These are phyloP conservation scores for Oscarella lobularis DNA, from an alignment of 37 sponge, comb jelly and placozoan species.

Conservation along the genomic window DNA sequence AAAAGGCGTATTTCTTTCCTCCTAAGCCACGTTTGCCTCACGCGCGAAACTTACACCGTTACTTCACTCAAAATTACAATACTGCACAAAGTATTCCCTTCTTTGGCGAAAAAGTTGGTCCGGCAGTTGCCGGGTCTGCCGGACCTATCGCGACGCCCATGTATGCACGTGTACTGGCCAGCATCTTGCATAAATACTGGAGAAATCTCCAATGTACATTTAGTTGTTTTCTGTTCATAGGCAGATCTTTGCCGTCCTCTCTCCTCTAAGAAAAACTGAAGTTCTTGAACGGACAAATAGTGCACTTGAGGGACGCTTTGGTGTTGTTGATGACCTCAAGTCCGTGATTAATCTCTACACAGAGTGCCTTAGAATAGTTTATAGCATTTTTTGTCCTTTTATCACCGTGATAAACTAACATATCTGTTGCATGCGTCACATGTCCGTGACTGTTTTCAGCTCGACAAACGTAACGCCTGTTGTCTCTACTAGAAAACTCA, in stretches of 20 bases:
- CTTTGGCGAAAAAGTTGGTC: too few relatives aligned
- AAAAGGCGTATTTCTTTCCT: too few relatives aligned
- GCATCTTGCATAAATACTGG: not conserved
- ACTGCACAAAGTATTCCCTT: too few relatives aligned
- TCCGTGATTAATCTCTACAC: not conserved
- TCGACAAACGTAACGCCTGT: not conserved
- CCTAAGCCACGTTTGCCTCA: too few relatives aligned
- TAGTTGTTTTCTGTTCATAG: not conserved
- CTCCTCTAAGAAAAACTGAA: not conserved
- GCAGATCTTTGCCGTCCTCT: not conserved
- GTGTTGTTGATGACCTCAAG: not conserved
- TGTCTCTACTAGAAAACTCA: too few relatives aligned
- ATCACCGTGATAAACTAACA: too few relatives aligned
- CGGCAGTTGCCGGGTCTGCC: too few relatives aligned
- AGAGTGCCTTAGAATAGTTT: too few relatives aligned
- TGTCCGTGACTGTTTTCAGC: not conserved
- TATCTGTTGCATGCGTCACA: too few relatives aligned
- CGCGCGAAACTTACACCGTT: too few relatives aligned
- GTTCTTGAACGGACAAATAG: not conserved
- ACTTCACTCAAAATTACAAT: too few relatives aligned
- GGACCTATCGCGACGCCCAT: not conserved
- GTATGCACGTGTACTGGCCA: not conserved
- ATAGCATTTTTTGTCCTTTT: too few relatives aligned
- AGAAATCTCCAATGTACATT: not conserved
- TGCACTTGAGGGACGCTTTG: not conserved